Percentiles rank a stretch among this genome's conserved stretches.
These are phyloP conservation scores for Poecilobothrus nobilitatus DNA, from an alignment of 2,888 invertebrate species.

Conservation along the genomic window DNA sequence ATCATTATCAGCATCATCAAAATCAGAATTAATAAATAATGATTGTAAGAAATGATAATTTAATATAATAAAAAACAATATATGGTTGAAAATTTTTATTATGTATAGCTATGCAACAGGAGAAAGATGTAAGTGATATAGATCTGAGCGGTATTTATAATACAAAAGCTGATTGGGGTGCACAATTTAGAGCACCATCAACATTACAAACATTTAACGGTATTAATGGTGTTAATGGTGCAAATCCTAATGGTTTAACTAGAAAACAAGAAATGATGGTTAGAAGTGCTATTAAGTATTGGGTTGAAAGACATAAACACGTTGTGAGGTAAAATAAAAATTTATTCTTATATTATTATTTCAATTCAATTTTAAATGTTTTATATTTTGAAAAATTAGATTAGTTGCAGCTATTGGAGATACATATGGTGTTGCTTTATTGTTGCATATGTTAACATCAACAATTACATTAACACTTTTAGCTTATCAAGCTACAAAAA, in stretches of 20 bases:
- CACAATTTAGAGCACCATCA: constrained; percentile 60
- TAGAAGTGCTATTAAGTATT: constrained; percentile 78
- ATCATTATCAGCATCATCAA: constrained; percentile 47
- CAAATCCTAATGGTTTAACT: constrained; percentile 69
- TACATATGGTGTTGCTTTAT: constrained; percentile 71
- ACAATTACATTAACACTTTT: constrained; percentile 74
- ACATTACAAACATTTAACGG: constrained; percentile 54
- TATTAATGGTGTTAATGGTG: constrained; percentile 40
- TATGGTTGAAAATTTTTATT: neutral
- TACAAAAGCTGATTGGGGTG: constrained; percentile 69
- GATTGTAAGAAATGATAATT: constrained; percentile 33
- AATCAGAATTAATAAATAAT: constrained; percentile 41
- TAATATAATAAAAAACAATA: neutral
- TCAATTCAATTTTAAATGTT: neutral
- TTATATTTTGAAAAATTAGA: constrained; percentile 43
- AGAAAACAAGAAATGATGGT: constrained; percentile 79
- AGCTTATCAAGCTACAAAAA: constrained; percentile 82
- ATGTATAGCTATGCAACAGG: constrained; percentile 28
- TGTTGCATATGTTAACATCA: constrained; percentile 77
- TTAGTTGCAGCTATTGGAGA: constrained; percentile 74
- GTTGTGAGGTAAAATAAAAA: constrained; percentile 62
- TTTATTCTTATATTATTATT: neutral
- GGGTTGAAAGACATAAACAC: constrained; percentile 84
- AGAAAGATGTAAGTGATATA: constrained; percentile 51
- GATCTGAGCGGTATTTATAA: constrained; percentile 68